Evolutionary conservation across 1,140 invertebrate genomes (phyloP), one percentile per base, ranked within the genome.

Genomic region (Aphis craccivora): DNA sequence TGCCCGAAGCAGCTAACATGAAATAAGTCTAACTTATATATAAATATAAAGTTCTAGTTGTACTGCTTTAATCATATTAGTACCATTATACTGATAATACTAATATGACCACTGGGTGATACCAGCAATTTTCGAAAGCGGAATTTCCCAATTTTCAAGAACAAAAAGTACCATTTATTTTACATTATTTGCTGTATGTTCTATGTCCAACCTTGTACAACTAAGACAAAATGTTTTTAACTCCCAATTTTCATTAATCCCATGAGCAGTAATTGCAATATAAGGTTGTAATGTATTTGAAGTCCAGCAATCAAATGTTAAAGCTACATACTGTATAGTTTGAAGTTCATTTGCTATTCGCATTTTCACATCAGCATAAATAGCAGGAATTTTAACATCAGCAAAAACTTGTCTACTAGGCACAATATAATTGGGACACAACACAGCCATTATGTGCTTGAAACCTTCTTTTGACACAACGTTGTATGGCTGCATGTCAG

Each of bases 211-310:
- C 0, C 45, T 76, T 76, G 11, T 76, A 83, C 76, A 83, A 83
- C 76, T 83, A 20, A 83, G 76, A 35, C 76, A 83, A 83, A 83
- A 83, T 83, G 35, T 83, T 83, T 37, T 83, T 83, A 83, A 83
- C 35, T 83, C 45, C 35, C 76, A 35, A 83, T 20, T 83, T 83
- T 8, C 45, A 45, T 45, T 45, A 45, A 45, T 83, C 35, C 76
- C 76, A 20, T 83, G 35, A 83, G 76, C 76, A 83, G n/a, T 40
- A 83, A 83, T 83, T 37, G 35, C 76, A 83, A 83, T 40, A 37
- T 83, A 83, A 83, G 76, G 35, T 35, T 83, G 76, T 22, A 83
- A 83, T 83, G 76, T 40, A 37, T 83, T 40, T 83, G 14, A 83
- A 37, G 76, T 83, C 76, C 76, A 83, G 35, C 76, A 83, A 83